Conservation (phyloP, 2,797 vertebrate genomes). For the Carduelis carduelis region DNA sequence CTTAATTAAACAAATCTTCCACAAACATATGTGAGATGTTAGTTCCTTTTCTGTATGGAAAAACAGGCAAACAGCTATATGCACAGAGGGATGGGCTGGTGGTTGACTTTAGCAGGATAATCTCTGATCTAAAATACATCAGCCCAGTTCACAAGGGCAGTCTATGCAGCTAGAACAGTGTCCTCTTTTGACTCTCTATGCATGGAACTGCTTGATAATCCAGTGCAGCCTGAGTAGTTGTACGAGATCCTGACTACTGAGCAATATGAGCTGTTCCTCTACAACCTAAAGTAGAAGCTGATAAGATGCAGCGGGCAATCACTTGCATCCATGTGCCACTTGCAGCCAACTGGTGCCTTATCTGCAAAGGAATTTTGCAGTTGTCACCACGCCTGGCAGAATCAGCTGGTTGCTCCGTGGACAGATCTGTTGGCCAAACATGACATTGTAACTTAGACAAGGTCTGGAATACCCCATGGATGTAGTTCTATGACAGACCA, state of each 20-base stretch:
- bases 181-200: neutral
- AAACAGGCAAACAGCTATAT: neutral
- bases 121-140: neutral
- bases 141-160: neutral
- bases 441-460: neutral
- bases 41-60: neutral
- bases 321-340: neutral
- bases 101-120: neutral
- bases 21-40: neutral
- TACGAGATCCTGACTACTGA: neutral
- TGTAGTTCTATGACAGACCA: neutral
- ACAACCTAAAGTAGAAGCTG: neutral
- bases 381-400: neutral
- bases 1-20: conserved; percentile 41
- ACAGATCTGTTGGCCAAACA: neutral
- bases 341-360: neutral
- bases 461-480: neutral
- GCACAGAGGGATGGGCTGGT: neutral
- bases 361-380: neutral
- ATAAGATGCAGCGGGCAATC: neutral
- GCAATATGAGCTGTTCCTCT: neutral
- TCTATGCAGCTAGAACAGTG: neutral
- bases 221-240: neutral
- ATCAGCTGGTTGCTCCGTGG: neutral
- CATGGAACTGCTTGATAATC: neutral